Evolutionary conservation across 2,113 vertebrate genomes (phyloP).

Genomic region (Phasianus colchicus): DNA sequence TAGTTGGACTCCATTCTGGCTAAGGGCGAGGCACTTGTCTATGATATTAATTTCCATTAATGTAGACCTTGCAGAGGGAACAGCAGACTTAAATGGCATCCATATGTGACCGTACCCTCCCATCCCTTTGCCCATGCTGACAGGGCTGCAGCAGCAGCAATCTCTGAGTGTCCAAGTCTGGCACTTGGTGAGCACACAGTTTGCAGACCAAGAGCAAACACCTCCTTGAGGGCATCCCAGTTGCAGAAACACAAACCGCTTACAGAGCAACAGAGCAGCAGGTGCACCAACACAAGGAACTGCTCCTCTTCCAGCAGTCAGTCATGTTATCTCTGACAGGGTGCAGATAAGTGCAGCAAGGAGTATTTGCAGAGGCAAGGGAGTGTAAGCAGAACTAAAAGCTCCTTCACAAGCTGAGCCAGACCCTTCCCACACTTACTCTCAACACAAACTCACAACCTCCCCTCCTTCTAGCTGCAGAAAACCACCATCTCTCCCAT

Average conservation of each 20-base stretch:
- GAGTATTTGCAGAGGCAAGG: background rate
- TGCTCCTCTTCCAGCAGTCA: background rate
- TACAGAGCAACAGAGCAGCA: background rate
- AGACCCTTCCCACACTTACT: background rate
- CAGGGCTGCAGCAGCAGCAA: background rate
- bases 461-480: background rate
- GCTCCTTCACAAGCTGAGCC: background rate
- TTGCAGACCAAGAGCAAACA: background rate
- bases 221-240: accelerated
- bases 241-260: background rate
- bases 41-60: background rate
- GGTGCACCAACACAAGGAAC: background rate
- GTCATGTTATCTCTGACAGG: background rate
- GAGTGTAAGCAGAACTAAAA: background rate
- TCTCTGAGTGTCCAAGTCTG: background rate
- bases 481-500: background rate
- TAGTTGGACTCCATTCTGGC: background rate
- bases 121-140: background rate
- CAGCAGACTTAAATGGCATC: background rate
- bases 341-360: background rate
- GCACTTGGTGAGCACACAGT: background rate
- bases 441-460: background rate
- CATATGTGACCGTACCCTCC: background rate
- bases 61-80: background rate
- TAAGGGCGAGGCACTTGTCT: background rate